phyloP scores from a whole-genome alignment of 2,888 invertebrate genomes.

The Mermis nigrescens region DNA sequence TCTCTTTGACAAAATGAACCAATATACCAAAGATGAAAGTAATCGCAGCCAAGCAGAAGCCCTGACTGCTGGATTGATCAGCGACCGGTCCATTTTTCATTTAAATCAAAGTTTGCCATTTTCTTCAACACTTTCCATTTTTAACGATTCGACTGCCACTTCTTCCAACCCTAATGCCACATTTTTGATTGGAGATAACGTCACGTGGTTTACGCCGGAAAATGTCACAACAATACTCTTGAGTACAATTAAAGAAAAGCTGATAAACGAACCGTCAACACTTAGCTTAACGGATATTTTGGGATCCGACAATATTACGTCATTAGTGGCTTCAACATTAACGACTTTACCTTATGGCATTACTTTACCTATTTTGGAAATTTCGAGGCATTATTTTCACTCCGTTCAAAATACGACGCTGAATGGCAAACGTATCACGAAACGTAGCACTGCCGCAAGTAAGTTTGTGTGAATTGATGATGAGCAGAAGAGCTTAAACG shows the following conservation, averaged over 20 bases:
- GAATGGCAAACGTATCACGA: too few relatives aligned
- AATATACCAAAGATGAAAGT: background rate
- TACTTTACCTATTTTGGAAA: background rate
- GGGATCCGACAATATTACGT: background rate
- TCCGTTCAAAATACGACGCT: too few relatives aligned
- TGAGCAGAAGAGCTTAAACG: too few relatives aligned
- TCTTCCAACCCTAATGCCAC: background rate
- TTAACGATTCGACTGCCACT: background rate
- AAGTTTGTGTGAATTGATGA: too few relatives aligned
- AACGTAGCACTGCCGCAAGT: too few relatives aligned
- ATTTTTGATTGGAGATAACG: background rate
- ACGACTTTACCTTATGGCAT: background rate
- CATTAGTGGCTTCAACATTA: background rate
- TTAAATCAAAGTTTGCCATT: too few relatives aligned
- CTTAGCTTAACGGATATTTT: background rate
- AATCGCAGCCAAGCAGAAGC: background rate
- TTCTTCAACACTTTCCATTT: background rate
- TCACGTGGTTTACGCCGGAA: background rate
- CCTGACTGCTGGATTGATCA: background rate
- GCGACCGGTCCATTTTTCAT: too few relatives aligned
- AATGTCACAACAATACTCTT: background rate
- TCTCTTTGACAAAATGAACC: constrained; percentile 57
- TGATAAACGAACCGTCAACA: background rate
- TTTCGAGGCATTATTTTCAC: background rate
- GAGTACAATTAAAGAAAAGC: background rate